Evolutionary conservation across 2,113 vertebrate species (phyloP), one percentile per base, ranked within the genome.

Genomic region (Siniperca chuatsi): DNA sequence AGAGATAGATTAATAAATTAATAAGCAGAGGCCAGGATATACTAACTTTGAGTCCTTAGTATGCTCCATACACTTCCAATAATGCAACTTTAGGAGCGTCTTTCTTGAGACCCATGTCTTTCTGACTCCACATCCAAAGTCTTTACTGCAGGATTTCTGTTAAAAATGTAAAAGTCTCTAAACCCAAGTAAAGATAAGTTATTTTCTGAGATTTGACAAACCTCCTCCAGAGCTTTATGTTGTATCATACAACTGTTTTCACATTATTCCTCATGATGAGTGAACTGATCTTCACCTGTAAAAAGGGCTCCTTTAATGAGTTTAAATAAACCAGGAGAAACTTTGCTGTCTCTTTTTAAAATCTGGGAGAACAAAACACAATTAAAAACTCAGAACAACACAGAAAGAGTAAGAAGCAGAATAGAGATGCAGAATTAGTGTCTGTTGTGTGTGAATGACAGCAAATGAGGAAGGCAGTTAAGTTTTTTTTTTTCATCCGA

Each of bases 401-500:
- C n/a, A 21, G 33, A 79, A 79, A 58, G 48, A 82, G 11, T 64
- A 18, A 72, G 68, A 55, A 15, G 35, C 29, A 61, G 46, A 67
- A 69, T 4, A 55, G 29, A 50, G 61, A 72, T 55, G 44, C 62
- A 72, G 40, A 79, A 8, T 20, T 29, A 78, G 54, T 33, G 48
- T 66, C 73, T 85, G 75, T 76, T 89, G 57, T 82, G 46, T 42
- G 75, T 68, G 61, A 75, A 81, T 75, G 70, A 82, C 82, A 84
- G 69, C 35, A 77, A 84, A 83, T 83, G 81, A 79, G 62, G 66
- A 62, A 83, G 72, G 82, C 79, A 50, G 84, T 89, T 90, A 87
- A 84, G 83, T 37, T 37, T 85, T 91, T 89, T 89, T 89, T 91
- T 75, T 65, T 91, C 68, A 91, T 94, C 84, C 88, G 80, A 90